Percentiles rank a stretch among this genome's conserved stretches.
Conservation (phyloP, 2,797 vertebrate species). For the Fratercula arctica region DNA sequence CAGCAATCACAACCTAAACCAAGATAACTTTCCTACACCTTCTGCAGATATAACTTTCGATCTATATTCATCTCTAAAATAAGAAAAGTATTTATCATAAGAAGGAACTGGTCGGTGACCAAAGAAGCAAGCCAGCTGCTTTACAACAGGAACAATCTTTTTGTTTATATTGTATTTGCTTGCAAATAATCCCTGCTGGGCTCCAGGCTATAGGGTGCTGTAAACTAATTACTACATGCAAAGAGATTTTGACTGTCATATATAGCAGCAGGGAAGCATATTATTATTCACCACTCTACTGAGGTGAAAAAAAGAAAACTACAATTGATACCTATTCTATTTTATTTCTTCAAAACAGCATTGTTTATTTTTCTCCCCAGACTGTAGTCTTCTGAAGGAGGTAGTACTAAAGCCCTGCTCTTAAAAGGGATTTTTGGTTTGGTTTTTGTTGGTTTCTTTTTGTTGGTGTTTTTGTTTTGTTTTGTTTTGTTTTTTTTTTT, state of each 20-base stretch:
- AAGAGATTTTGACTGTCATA: conserved; percentile 29
- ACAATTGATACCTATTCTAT: background rate
- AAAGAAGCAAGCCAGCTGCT: background rate
- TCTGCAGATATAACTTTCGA: background rate
- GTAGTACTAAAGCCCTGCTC: background rate
- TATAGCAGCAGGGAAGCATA: conserved; percentile 48
- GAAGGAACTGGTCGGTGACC: background rate
- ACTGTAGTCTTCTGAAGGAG: background rate
- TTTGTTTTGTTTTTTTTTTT: too few species aligned
- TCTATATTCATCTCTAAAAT: background rate
- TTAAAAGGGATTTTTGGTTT: background rate
- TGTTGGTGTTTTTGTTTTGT: too few species aligned
- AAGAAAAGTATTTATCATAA: background rate
- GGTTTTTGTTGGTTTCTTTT: background rate
- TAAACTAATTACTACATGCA: conserved; percentile 74
- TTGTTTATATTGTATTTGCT: conserved; percentile 62
- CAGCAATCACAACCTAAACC: background rate
- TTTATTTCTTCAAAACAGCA: background rate
- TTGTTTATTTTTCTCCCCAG: background rate
- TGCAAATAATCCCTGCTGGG: conserved; percentile 45
- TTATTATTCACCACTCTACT: background rate
- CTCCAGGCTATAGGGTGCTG: conserved; percentile 26
- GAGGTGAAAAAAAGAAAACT: background rate
- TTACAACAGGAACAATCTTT: conserved; percentile 23
- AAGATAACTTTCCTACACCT: background rate